Evolutionary conservation across 2,113 vertebrate species (phyloP).

Genomic region (Malurus cyaneus): DNA sequence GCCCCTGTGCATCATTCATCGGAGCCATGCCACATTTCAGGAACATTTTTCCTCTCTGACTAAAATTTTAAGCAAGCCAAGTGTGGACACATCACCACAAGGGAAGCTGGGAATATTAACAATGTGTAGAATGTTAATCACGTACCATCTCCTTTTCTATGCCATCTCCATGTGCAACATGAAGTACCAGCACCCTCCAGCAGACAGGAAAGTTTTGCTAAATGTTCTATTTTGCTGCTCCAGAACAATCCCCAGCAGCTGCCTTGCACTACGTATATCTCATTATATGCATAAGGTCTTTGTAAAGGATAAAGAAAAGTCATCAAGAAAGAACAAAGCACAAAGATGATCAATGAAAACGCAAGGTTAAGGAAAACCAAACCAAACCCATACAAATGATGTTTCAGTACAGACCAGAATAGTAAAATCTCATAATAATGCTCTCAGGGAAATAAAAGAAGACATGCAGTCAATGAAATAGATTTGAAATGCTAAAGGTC

Average conservation of each 20-base stretch:
- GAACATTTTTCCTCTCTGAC: not conserved
- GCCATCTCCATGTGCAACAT: not conserved
- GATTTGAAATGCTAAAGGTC: not conserved
- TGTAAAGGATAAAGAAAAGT: not conserved
- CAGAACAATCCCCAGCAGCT: not conserved
- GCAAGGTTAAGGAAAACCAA: conserved; percentile 3
- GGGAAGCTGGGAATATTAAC: not conserved
- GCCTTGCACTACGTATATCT: not conserved
- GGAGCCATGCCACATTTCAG: not conserved
- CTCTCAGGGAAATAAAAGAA: conserved; percentile 16
- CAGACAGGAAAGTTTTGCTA: not conserved
- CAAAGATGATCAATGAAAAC: not conserved
- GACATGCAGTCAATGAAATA: not conserved
- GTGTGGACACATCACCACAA: not conserved
- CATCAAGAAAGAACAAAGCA: not conserved
- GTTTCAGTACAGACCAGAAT: not conserved
- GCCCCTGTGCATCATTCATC: not conserved
- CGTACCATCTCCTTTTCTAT: not conserved
- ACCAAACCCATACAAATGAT: not conserved
- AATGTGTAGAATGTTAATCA: not conserved
- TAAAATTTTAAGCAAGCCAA: not conserved
- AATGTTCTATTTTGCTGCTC: not conserved
- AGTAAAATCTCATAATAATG: not conserved
- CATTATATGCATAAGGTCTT: not conserved
- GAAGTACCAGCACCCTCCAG: not conserved